Base-by-base conservation (phyloP, 2,113 vertebrate genomes). In the Nycticryphes semicollaris region DNA sequence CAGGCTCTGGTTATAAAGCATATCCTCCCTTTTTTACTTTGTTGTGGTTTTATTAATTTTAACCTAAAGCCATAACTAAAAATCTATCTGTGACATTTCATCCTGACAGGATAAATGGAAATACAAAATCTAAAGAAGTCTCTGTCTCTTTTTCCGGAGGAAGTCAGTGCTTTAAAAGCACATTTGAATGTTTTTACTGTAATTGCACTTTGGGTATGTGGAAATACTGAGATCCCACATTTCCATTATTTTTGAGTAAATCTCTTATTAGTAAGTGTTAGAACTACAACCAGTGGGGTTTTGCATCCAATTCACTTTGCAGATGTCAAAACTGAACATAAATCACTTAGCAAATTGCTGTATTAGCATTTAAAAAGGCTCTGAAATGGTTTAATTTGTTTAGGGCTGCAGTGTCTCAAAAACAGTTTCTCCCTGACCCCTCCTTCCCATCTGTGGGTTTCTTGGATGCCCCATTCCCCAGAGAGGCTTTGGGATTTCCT, bases 291-390 rank as follows among this genome's bases (percentile, higher is more conserved):
- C 94, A 69, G 94, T 93, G 35, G 76, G 50, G 69, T 93, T 96
- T 94, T 96, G 87, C 91, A 95, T 97, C 89, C 94, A 89, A 96
- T 97, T 96, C 92, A 93, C 91, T 97, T 97, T 94, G 72, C 92
- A 92, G 89, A 94, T 90, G 92, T 96, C 92, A 95, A 97, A 96
- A 96, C 60, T 59, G 81, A 96, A 83, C 89, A 96, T 94, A 94
- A 97, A 94, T 96, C 86, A 89, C 79, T 94, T 93, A 84, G 89
- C 91, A 97, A 97, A 96, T 96, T 95, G 96, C 89, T 0, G 1
- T 95, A 96, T 97, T 97, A 96, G 96, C 97, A 97, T 96, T 96
- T 96, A 39, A 96, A 96, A 97, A 94, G 93, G 22, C 89, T 96
- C 84, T 93, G 87, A 94, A 96, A 89, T 23, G 62, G 76, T 95